A percentile compares a stretch with the other conserved stretches of the same genome.
These are phyloP conservation scores for Galerucella calmariensis DNA, from an alignment of 2,888 invertebrate genomes.

Conservation along the genomic window DNA sequence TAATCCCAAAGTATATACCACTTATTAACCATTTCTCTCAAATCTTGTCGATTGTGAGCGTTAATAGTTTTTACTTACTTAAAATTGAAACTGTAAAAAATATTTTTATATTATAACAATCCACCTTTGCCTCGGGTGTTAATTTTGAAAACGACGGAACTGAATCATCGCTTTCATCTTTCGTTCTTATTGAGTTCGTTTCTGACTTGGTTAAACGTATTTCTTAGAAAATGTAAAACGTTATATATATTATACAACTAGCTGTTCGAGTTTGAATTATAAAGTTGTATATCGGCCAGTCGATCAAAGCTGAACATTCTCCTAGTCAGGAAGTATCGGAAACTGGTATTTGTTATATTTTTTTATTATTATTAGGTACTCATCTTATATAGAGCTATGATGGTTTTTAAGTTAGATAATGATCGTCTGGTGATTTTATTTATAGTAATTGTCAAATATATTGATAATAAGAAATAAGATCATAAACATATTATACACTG, in stretches of 20 bases:
- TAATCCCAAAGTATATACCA: too few relatives aligned
- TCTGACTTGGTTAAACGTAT: constrained; percentile 12
- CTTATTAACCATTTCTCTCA: too few relatives aligned
- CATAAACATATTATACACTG: too few relatives aligned
- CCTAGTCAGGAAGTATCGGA: constrained; percentile 12
- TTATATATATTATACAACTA: not conserved
- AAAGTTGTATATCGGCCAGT: constrained; percentile 33
- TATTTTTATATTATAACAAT: not conserved
- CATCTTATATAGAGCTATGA: constrained; percentile 12
- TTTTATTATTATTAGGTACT: constrained; percentile 19
- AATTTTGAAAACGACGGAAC: constrained; percentile 6
- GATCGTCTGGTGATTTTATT: not conserved
- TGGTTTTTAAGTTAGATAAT: not conserved
- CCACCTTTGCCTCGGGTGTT: not conserved
- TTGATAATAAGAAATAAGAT: too few relatives aligned
- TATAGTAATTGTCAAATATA: too few relatives aligned
- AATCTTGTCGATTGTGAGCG: too few relatives aligned
- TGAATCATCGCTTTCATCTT: constrained; percentile 9
- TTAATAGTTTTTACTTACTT: too few relatives aligned
- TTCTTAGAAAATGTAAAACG: constrained; percentile 28
- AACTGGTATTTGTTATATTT: constrained; percentile 22
- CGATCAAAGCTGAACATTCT: constrained; percentile 32
- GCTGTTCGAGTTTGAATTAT: constrained; percentile 13
- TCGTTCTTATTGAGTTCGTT: constrained; percentile 24
- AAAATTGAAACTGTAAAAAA: too few relatives aligned